Evolutionary conservation across 2,113 vertebrate species (phyloP).

Genomic region (Dendropsophus ebraccatus): DNA sequence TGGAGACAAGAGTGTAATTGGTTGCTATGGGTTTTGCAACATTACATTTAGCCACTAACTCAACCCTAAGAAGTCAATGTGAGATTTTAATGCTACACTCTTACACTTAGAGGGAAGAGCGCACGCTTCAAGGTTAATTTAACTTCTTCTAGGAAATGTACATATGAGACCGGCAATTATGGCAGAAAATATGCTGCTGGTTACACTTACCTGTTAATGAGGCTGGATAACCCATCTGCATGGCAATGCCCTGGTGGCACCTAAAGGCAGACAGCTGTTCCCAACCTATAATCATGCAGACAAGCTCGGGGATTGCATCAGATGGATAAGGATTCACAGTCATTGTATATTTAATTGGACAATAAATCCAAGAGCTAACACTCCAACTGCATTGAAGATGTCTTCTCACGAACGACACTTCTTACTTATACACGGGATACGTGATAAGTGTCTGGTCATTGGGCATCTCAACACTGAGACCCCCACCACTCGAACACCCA

Average conservation of each 20-base stretch:
- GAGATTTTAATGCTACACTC: neutral
- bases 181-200: slow-evolving; percentile 9
- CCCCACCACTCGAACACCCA: too few relatives aligned
- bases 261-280: slow-evolving; percentile 30
- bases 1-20: neutral
- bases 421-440: too few relatives aligned
- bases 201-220: slow-evolving; percentile 37
- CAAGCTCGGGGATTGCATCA: slow-evolving; percentile 2
- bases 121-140: slow-evolving; percentile 25
- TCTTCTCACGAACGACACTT: too few relatives aligned
- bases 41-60: neutral
- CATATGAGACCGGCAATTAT: slow-evolving; percentile 31
- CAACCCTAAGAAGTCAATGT: neutral
- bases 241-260: slow-evolving; percentile 21
- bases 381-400: neutral
- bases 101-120: neutral
- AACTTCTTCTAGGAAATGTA: slow-evolving; percentile 6
- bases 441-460: too few relatives aligned
- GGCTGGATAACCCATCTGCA: slow-evolving; percentile 4
- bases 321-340: neutral
- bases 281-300: slow-evolving; percentile 13
- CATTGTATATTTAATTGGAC: neutral
- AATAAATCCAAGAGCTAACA: neutral
- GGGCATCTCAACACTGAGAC: too few relatives aligned
- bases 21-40: neutral